Conservation (phyloP, 2,797 vertebrate species). For the Sebastes goodei region DNA sequence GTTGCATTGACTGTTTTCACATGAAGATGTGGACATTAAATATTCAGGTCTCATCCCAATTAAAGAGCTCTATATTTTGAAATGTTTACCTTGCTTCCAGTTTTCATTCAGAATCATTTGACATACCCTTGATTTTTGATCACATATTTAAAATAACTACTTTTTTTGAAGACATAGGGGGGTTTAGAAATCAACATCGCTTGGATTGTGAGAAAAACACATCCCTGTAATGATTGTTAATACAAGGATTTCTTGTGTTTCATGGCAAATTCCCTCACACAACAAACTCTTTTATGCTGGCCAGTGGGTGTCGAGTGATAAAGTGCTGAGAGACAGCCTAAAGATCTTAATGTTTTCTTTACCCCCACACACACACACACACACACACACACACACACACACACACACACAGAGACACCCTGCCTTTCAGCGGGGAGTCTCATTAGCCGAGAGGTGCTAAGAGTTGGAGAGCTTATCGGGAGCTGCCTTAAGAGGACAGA, state of each 20-base stretch:
- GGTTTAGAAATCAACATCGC: too few relatives aligned
- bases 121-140: background rate
- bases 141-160: too few relatives aligned
- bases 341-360: constrained; percentile 66
- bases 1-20: background rate
- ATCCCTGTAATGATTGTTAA: background rate
- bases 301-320: constrained; percentile 49
- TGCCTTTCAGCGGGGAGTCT: constrained; percentile 47
- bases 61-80: constrained; percentile 45
- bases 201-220: too few relatives aligned
- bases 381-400: background rate
- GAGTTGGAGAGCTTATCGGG: constrained; percentile 64
- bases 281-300: constrained; percentile 5
- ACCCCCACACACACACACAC: background rate
- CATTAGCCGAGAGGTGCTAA: constrained; percentile 69
- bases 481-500: constrained; percentile 59
- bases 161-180: too few relatives aligned
- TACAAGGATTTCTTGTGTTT: background rate
- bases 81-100: background rate
- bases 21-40: background rate
- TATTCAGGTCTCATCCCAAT: background rate
- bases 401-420: constrained; percentile 4
- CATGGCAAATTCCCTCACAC: background rate
- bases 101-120: background rate
- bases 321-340: constrained; percentile 57